A percentile compares a stretch with the other conserved stretches of the same genome.
Evolutionary conservation across 2,888 invertebrate genomes (phyloP).

Genomic region (Conops quadrifasciatus): DNA sequence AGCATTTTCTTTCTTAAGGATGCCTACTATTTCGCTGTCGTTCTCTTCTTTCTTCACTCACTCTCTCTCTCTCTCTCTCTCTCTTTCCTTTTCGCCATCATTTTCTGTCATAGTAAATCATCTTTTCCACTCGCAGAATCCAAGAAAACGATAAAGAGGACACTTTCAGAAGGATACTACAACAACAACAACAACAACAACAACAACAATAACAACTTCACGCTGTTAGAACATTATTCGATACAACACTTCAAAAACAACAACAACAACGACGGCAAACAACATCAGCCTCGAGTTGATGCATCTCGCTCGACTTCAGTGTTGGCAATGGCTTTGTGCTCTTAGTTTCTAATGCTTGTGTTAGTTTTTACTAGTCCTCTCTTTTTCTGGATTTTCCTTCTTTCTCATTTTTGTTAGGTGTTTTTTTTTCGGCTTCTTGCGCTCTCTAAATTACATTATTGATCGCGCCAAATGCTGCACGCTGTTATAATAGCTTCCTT

Average conservation of each 20-base stretch:
- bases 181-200: too few species aligned
- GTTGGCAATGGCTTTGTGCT: neutral
- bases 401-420: neutral
- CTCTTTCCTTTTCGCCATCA: neutral
- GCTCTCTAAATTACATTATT: constrained; percentile 31
- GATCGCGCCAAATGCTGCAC: constrained; percentile 23
- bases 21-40: neutral
- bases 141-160: too few species aligned
- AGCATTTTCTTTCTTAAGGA: too few species aligned
- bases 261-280: neutral
- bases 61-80: too few species aligned
- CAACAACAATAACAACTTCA: too few species aligned
- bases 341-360: neutral
- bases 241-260: neutral
- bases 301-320: neutral
- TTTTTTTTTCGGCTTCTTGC: neutral
- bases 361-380: neutral
- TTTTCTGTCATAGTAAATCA: too few species aligned
- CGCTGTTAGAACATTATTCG: neutral
- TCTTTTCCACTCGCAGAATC: neutral
- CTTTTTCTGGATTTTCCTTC: neutral
- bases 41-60: neutral
- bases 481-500: neutral
- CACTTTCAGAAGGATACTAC: too few species aligned
- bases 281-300: neutral